Evolutionary conservation across 2,113 vertebrate genomes (phyloP).

Genomic region (Phylloscopus trochiloides): DNA sequence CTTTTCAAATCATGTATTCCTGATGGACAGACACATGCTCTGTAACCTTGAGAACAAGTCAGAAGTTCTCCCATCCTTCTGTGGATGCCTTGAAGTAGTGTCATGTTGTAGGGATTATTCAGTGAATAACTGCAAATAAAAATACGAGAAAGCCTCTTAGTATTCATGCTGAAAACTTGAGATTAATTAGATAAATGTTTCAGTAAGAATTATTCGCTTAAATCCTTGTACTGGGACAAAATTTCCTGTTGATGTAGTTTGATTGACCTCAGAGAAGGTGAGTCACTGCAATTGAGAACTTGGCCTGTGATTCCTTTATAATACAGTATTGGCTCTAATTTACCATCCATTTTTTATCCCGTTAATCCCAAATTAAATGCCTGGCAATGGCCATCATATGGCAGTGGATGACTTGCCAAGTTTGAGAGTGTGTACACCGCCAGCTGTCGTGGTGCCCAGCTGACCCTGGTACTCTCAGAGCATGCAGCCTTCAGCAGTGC

Average conservation of each 20-base stretch:
- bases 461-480: not conserved
- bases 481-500: accelerated
- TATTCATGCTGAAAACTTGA: not conserved
- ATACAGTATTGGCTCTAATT: not conserved
- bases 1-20: not conserved
- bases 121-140: not conserved
- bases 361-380: constrained; percentile 3
- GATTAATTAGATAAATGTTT: constrained; percentile 28
- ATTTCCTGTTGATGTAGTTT: not conserved
- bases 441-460: not conserved
- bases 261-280: constrained; percentile 1
- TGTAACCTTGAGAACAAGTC: not conserved
- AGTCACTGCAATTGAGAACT: not conserved
- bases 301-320: not conserved
- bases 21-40: not conserved
- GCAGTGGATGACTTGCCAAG: not conserved
- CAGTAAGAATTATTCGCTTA: not conserved
- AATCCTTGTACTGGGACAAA: not conserved
- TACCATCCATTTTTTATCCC: not conserved
- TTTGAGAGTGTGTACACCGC: not conserved
- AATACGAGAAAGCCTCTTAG: not conserved
- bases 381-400: not conserved
- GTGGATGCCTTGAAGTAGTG: not conserved
- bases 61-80: not conserved
- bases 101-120: not conserved